Percentiles rank a stretch among this genome's conserved stretches.
Evolutionary conservation across 2,888 invertebrate species (phyloP).

Genomic region (Cremastinae sp.): DNA sequence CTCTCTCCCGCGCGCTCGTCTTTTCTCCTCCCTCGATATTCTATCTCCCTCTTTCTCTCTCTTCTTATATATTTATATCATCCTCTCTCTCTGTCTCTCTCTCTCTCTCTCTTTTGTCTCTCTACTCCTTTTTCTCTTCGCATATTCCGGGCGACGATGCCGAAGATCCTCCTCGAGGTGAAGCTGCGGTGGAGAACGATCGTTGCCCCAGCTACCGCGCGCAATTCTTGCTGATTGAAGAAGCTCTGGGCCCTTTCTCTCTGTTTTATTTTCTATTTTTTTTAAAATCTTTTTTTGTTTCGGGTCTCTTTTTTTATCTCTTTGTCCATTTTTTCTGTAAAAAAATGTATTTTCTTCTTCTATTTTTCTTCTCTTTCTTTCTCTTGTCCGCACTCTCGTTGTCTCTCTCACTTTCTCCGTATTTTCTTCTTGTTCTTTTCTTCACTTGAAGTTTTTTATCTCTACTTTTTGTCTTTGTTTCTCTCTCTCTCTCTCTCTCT

Average conservation of each 20-base stretch:
- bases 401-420: conserved; percentile 26
- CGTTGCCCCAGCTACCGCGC: conserved; percentile 45
- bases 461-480: conserved; percentile 38
- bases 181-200: conserved; percentile 47
- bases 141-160: conserved; percentile 55
- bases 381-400: conserved; percentile 39
- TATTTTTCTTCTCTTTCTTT: background rate
- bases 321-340: no score
- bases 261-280: no score
- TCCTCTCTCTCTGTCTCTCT: background rate
- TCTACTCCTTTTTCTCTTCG: no score
- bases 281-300: no score
- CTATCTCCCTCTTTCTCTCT: background rate
- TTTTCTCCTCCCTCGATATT: background rate
- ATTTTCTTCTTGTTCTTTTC: conserved; percentile 58
- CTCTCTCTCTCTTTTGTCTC: background rate
- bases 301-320: no score
- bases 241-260: conserved; percentile 38
- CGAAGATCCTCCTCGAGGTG: conserved; percentile 64
- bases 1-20: conserved; percentile 48
- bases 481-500: conserved; percentile 31
- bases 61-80: no score
- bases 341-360: no score
- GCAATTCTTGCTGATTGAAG: conserved; percentile 64
- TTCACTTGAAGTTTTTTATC: no score